Evolutionary conservation across 2,113 vertebrate genomes (phyloP), one percentile per base, ranked within the genome.

Genomic region (Sorex araneus): DNA sequence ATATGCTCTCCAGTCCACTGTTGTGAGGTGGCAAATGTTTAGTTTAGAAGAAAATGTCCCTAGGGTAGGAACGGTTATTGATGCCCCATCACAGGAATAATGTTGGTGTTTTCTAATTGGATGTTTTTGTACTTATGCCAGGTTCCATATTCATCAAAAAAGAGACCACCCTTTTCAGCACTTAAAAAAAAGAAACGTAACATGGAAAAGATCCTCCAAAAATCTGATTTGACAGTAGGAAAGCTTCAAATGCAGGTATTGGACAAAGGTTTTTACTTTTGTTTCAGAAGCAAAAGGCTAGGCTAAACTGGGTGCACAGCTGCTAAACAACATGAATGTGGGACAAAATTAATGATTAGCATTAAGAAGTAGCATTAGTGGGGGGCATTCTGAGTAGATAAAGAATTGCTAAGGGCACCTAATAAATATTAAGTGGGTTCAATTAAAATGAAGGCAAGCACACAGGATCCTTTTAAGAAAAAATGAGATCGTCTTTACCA

Each of bases 241-340:
- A 96, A 97, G 67, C 90, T 97, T 91, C 94, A 93, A 93, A 97
- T 96, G 83, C 45, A 97, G 95, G 87, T 97, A 96, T 32, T 88
- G 64, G 84, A 78, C 83, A 79, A 93, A 86, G 67, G 76, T 66
- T 79, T 91, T 69, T 66, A 69, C 66, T 90, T 66, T 70, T 81
- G 21, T 84, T 75, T 87, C 85, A 47, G 30, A 93, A 89, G 64
- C 84, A 77, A 25, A 1, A 19, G 10, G 28, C 8, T 3, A 23
- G 50, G 73, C 43, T 83, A 60, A 47, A 75, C 54, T 40, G 47
- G 75, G 70, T 2, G 21, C 64, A 74, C 8, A 71, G 43, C 32
- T n/a, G 21, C 30, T 21, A 71, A 67, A 76, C 11, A 78, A 85
- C 71, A 27, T 0, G 8, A 34, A 15, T 47, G 12, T 28, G 40